A percentile compares a stretch with the other conserved stretches of the same genome.
Conservation (phyloP, 2,113 vertebrate genomes). For the Macrotus californicus region DNA sequence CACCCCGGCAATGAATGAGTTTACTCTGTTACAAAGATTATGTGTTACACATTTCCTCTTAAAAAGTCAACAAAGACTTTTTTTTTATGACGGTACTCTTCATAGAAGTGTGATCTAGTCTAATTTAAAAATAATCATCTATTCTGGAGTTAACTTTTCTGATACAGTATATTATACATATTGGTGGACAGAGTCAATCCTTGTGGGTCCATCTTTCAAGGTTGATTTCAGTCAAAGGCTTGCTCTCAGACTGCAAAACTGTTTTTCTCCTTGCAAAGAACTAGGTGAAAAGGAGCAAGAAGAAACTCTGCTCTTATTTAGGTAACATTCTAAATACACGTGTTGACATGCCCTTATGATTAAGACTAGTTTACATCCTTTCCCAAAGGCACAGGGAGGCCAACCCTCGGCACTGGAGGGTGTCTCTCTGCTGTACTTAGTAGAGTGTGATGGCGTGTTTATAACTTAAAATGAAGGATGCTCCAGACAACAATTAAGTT, state of each 20-base stretch:
- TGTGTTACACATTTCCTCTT: not conserved
- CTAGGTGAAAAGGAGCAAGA: not conserved
- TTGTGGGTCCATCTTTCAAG: not conserved
- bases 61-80: not conserved
- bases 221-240: not conserved
- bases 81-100: not conserved
- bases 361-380: not conserved
- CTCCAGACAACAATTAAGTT: not conserved
- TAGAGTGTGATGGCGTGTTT: not conserved
- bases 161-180: not conserved
- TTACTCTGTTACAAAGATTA: not conserved
- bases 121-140: not conserved
- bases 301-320: not conserved
- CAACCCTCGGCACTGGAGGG: not conserved
- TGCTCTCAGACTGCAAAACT: not conserved
- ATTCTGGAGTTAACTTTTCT: not conserved
- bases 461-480: not conserved
- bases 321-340: not conserved
- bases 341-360: not conserved
- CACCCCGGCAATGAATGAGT: not conserved
- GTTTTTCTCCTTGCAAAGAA: not conserved
- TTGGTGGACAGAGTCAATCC: not conserved
- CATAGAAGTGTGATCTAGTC: not conserved
- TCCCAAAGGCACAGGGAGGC: not conserved
- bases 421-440: not conserved